Evolutionary conservation across 2,888 invertebrate genomes (phyloP).

Genomic region (Leptopilina syphax): DNA sequence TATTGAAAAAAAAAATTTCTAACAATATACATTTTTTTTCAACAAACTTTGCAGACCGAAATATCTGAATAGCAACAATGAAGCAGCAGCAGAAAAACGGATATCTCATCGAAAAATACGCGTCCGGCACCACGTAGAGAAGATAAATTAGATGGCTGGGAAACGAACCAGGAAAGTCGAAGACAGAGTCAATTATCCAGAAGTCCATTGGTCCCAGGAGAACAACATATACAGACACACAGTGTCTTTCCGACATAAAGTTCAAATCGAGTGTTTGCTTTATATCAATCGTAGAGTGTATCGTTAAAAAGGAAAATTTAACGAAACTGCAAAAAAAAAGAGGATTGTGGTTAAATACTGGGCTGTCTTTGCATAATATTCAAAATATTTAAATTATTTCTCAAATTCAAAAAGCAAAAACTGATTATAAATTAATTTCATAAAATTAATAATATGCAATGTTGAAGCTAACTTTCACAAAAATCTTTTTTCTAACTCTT

Average conservation of each 20-base stretch:
- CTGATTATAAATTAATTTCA: too few relatives aligned
- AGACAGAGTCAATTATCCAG: slow-evolving; percentile 71
- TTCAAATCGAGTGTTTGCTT: slow-evolving; percentile 49
- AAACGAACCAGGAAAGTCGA: slow-evolving; percentile 61
- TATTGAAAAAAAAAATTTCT: not conserved
- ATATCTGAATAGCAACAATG: not conserved
- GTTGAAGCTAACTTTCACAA: too few relatives aligned
- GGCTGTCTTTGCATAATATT: too few relatives aligned
- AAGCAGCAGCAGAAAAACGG: not conserved
- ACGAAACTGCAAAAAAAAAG: not conserved
- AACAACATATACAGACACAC: slow-evolving; percentile 42
- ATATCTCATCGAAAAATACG: slow-evolving; percentile 55
- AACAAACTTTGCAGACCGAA: slow-evolving; percentile 1
- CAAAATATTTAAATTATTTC: too few relatives aligned
- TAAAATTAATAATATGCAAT: too few relatives aligned
- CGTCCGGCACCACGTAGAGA: slow-evolving; percentile 56
- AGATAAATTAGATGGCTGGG: slow-evolving; percentile 64
- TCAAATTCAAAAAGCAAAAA: too few relatives aligned
- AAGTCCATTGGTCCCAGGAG: slow-evolving; percentile 61
- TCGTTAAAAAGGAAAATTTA: not conserved
- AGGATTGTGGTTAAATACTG: too few relatives aligned
- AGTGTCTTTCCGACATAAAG: slow-evolving; percentile 54
- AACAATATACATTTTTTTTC: not conserved
- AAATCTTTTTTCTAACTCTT: too few relatives aligned
- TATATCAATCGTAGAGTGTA: not conserved